Base-by-base conservation (phyloP, 37 sponge, comb jelly and placozoan genomes). In the Agelas oroides region DNA sequence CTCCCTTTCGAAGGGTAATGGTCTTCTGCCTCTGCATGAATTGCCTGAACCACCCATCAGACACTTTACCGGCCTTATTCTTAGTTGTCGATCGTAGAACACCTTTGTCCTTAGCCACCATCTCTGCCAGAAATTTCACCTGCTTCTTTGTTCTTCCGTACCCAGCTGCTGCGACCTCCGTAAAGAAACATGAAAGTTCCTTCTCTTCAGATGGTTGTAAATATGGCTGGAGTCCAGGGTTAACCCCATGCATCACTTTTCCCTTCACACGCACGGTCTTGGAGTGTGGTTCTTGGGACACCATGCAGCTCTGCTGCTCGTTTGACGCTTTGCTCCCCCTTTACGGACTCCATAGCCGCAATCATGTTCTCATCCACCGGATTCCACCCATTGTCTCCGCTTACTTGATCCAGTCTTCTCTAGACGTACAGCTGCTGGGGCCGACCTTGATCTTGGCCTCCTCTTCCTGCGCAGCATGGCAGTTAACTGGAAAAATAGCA, bases 201-300 rank as follows among this genome's bases (percentile, higher is more conserved):
- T 65, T 65, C 53, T 79, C 79, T 65, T 79, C 79, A 2, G 38
- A n/a, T n/a, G n/a, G n/a, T n/a, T n/a, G n/a, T n/a, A n/a, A n/a
- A n/a, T n/a, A 25, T 6, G 54, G 66, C 30, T 63, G 8, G 32
- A 52, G 79, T 17, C 66, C 79, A 46, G 79, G 79, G 20, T 79
- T 79, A 12, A 30, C 38, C 12, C 67, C 40, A 59, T 77, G 61
- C 24, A 57, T 11, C 6, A 79, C 79, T 39, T 31, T 61, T 15
- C 68, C 68, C 36, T 25, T 6, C 8, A 79, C n/a, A n/a, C n/a
- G n/a, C 66, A 21, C 67, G 20, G 30, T 79, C 66, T n/a, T n/a
- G n/a, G n/a, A n/a, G n/a, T n/a, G n/a, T n/a, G n/a, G n/a, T n/a
- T n/a, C n/a, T n/a, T n/a, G n/a, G n/a, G n/a, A n/a, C n/a, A n/a